Conservation (phyloP, 2,888 invertebrate genomes). For the Unio delphinus region DNA sequence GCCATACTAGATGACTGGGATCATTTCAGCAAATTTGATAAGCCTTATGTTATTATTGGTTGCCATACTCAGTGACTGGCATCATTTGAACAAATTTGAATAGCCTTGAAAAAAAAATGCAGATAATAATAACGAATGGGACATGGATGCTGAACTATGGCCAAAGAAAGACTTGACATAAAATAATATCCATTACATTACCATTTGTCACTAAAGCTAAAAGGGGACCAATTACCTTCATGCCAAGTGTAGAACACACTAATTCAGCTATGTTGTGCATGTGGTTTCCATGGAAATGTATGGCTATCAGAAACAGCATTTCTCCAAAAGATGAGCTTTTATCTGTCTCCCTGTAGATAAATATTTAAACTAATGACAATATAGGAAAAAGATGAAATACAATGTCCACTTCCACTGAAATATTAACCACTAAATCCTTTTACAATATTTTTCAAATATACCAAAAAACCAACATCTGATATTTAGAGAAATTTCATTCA, state of each 20-base stretch:
- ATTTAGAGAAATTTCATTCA: background rate
- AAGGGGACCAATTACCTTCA: conserved; percentile 77
- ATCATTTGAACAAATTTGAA: too few relatives aligned
- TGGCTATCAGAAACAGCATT: conserved; percentile 94
- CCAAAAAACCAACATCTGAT: background rate
- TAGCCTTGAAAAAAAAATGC: too few relatives aligned
- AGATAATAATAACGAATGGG: too few relatives aligned
- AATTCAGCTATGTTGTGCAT: conserved; percentile 92
- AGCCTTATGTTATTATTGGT: too few relatives aligned
- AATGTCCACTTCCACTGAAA: background rate
- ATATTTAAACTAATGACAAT: background rate
- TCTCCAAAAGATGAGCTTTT: conserved; percentile 84
- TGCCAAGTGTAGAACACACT: conserved; percentile 93
- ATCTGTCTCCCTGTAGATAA: conserved; percentile 34
- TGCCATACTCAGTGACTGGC: too few relatives aligned
- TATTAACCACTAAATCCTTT: background rate
- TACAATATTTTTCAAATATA: too few relatives aligned
- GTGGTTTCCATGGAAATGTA: conserved; percentile 97
- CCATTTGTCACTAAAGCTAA: background rate
- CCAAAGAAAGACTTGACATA: too few relatives aligned
- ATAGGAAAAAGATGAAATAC: background rate
- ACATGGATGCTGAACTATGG: too few relatives aligned
- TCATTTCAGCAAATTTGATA: too few relatives aligned
- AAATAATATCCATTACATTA: background rate
- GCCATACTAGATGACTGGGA: too few relatives aligned